Percentiles rank a stretch among this genome's conserved stretches.
Conservation (phyloP, 2,888 invertebrate genomes). For the Scelioninae gen. 1 region DNA sequence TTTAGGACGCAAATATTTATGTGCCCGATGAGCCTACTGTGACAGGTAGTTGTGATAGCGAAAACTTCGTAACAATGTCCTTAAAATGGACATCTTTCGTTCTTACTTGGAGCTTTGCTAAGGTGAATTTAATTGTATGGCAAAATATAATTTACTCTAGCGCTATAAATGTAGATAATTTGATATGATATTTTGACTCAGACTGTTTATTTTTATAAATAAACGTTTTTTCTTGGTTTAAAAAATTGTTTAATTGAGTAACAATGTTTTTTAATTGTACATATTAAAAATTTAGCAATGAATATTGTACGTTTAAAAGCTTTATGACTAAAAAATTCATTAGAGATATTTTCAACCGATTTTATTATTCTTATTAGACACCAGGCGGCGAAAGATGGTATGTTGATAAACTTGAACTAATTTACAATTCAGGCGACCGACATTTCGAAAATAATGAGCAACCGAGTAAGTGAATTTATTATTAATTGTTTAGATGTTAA, state of each 20-base stretch:
- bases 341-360: too few relatives aligned
- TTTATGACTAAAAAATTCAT: too few relatives aligned
- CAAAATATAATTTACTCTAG: too few relatives aligned
- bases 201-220: too few relatives aligned
- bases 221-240: constrained; percentile 63
- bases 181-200: too few relatives aligned
- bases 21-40: constrained; percentile 90
- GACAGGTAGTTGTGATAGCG: constrained; percentile 90
- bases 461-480: constrained; percentile 81
- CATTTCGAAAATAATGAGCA: constrained; percentile 85
- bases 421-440: constrained; percentile 87
- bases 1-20: constrained; percentile 89
- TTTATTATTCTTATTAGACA: constrained; percentile 89
- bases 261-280: too few relatives aligned
- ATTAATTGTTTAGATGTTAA: neutral
- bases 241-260: too few relatives aligned
- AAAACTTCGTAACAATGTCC: constrained; percentile 89
- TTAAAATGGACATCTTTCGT: constrained; percentile 91
- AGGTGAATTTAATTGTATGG: too few relatives aligned
- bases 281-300: too few relatives aligned
- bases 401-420: constrained; percentile 90
- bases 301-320: too few relatives aligned
- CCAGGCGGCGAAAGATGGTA: constrained; percentile 96
- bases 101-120: constrained; percentile 91
- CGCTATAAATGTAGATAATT: too few relatives aligned